Percentiles rank a stretch among this genome's conserved stretches.
Conservation (phyloP, 2,888 invertebrate species). For the Spisula subtruncata region DNA sequence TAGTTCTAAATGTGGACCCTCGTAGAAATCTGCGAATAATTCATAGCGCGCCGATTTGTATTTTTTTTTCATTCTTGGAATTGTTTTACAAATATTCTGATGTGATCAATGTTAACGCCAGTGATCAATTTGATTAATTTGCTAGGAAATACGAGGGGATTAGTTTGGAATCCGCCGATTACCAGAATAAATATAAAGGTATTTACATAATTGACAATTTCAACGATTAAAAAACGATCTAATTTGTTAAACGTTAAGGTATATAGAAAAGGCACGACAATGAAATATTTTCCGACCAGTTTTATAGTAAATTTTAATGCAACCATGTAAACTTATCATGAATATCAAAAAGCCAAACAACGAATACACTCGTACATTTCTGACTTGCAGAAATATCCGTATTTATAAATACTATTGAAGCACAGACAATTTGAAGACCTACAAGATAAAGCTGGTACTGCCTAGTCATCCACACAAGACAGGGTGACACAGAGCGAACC, state of each 20-base stretch:
- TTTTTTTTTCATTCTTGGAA: background rate
- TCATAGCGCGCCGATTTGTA: background rate
- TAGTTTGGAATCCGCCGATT: background rate
- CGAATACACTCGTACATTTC: background rate
- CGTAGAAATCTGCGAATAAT: background rate
- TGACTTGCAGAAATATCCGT: too few relatives aligned
- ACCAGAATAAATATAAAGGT: background rate
- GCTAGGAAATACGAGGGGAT: background rate
- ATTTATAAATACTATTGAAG: too few relatives aligned
- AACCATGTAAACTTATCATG: background rate
- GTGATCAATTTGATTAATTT: background rate
- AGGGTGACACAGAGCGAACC: too few relatives aligned
- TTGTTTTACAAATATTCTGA: background rate
- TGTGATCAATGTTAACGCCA: background rate
- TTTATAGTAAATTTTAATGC: background rate
- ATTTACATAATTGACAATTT: slow-evolving; percentile 14
- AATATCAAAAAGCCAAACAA: background rate
- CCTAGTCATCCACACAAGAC: too few relatives aligned
- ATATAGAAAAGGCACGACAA: background rate
- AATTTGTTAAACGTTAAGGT: background rate
- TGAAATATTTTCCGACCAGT: background rate
- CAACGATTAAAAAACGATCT: slow-evolving; percentile 13
- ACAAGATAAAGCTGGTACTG: too few relatives aligned
- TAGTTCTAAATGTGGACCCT: background rate
- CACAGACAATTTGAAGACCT: too few relatives aligned